Evolutionary conservation across 64 coral and sea anemone genomes (phyloP), one percentile per base, ranked within the genome.

Genomic region (Stylophora pistillata): DNA sequence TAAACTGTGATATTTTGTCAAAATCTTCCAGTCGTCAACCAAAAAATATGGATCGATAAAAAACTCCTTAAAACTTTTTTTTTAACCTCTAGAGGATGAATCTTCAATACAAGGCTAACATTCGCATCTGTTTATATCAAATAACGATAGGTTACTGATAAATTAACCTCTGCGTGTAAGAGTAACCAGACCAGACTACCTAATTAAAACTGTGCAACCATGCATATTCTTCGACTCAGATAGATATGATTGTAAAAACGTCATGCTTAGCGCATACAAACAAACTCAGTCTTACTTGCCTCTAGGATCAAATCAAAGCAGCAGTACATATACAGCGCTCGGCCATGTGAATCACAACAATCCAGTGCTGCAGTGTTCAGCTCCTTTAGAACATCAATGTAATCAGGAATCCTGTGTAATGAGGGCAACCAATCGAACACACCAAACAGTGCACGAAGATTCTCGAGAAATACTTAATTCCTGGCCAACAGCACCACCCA

Each of bases 271-370:
- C 37, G 37, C 37, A 47, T 47, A 47, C 37, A 47, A 47, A 47
- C 37, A 7, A 47, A 47, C 37, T 47, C 7, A 47, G 37, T 47
- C 53, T 89, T 20, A 95, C 97, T 93, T 53, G 93, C 93, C 47
- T 99, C 97, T 5, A 99, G 88, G 33, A 95, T 90, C 68, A 99
- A 72, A 76, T 99, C 97, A 58, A 99, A 90, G 71, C 97, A 95
- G 59, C 90, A 91, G 71, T 90, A 99, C 81, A 93, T 95, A 56
- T 99, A 99, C 53, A 99, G 76, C 20, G 97, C 97, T 30, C 78
- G 88, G 29, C 97, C 97, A 21, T 93, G 97, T 17, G 87, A 87
- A 29, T 99, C 93, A 73, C 90, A 91, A 27, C 66, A 79, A 69
- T 99, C 97, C 20, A 76, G 55, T 4, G 97, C 86, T 2, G 91